Conservation (phyloP, 2,888 invertebrate genomes). For the Apamea epomidion region DNA sequence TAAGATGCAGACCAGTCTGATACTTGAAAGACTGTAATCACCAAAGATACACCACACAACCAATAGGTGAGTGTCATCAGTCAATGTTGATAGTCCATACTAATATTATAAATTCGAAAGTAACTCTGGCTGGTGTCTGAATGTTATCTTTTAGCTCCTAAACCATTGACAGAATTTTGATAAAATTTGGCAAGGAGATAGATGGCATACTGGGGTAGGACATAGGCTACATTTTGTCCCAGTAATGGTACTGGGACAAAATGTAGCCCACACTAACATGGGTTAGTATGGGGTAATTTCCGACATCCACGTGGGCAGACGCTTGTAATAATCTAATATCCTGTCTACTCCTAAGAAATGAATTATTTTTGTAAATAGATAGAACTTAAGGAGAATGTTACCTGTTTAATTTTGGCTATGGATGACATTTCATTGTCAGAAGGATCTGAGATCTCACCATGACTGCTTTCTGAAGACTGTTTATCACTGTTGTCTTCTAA, state of each 20-base stretch:
- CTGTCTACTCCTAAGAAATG: neutral
- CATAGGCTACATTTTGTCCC: neutral
- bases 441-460: conserved; percentile 56
- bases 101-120: neutral
- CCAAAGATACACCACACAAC: neutral
- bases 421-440: conserved; percentile 72
- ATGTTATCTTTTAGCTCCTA: neutral
- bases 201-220: neutral
- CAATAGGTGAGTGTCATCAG: neutral
- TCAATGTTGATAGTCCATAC: neutral
- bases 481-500: conserved; percentile 42
- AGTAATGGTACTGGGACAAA: no score
- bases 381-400: conserved; percentile 50
- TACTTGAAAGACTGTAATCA: neutral
- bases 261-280: neutral
- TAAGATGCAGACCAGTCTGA: neutral
- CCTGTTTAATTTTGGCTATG: conserved; percentile 80
- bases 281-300: neutral
- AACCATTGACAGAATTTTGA: neutral
- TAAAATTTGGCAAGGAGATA: neutral
- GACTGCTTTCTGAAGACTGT: conserved; percentile 46
- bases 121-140: neutral
- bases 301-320: neutral
- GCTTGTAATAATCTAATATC: neutral
- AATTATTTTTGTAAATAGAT: neutral